Evolutionary conservation across 2,113 vertebrate species (phyloP).

Genomic region (Phrynosoma blainvillii): DNA sequence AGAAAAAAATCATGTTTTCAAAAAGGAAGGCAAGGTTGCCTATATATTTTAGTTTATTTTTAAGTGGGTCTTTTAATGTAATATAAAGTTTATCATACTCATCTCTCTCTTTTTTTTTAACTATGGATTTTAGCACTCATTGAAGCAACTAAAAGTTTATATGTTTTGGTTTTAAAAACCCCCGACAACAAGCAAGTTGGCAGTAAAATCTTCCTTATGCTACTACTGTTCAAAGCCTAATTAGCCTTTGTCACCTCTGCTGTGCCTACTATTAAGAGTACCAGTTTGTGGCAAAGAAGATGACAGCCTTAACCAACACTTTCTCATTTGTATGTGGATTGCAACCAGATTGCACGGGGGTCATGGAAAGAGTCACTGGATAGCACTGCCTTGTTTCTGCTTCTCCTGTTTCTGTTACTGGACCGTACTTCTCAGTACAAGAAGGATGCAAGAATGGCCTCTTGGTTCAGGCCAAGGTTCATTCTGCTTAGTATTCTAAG

Average conservation of each 20-base stretch:
- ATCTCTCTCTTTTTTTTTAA: neutral
- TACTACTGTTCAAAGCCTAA: conserved; percentile 30
- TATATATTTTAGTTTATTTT: conserved; percentile 53
- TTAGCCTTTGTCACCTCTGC: conserved; percentile 42
- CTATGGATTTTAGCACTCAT: neutral
- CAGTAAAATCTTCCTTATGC: neutral
- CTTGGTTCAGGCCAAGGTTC: neutral
- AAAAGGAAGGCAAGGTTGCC: conserved; percentile 62
- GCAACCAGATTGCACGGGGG: conserved; percentile 15
- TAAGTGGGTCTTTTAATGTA: conserved; percentile 49
- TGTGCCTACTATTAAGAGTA: conserved; percentile 24
- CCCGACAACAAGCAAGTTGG: conserved; percentile 33
- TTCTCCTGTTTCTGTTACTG: neutral
- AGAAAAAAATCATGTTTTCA: conserved; percentile 51
- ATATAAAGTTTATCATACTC: conserved; percentile 44
- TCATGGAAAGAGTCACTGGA: conserved; percentile 6
- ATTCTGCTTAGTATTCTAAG: no score
- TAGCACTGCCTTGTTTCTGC: neutral
- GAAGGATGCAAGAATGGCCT: neutral
- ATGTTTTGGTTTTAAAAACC: neutral
- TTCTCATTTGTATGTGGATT: conserved; percentile 13
- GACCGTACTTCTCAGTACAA: neutral
- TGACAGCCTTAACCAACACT: conserved; percentile 21
- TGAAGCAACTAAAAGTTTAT: conserved; percentile 42
- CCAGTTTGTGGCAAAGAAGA: conserved; percentile 18